phyloP scores from a whole-genome alignment of 2,113 vertebrate genomes.

The Austrofundulus limnaeus region DNA sequence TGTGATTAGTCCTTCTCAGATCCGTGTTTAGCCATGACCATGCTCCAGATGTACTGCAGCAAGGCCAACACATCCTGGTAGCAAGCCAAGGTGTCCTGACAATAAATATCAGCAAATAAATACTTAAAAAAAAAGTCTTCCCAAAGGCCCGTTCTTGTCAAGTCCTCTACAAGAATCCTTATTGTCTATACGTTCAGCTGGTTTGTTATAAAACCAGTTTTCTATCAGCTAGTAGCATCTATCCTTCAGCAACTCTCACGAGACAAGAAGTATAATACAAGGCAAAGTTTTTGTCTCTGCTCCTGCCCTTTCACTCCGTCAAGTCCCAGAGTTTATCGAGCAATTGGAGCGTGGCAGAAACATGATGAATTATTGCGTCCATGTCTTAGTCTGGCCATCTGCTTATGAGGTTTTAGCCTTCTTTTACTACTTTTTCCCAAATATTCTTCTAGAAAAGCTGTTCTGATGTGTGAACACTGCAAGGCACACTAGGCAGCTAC shows the following conservation, averaged over 20 bases:
- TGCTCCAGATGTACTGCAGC: constrained; percentile 35
- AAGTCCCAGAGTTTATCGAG: constrained; percentile 55
- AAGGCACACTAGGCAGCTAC: constrained; percentile 67
- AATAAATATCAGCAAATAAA: constrained; percentile 78
- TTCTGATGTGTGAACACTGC: constrained; percentile 29
- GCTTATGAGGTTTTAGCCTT: constrained; percentile 23
- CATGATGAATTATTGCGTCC: constrained; percentile 10
- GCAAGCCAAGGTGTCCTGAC: constrained; percentile 44
- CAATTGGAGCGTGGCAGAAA: constrained; percentile 34
- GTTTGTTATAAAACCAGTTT: constrained; percentile 13
- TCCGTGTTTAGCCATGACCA: background rate
- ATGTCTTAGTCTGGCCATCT: constrained; percentile 16
- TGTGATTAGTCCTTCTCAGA: constrained; percentile 46
- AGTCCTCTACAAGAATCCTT: constrained; percentile 23
- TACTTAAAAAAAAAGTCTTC: constrained; percentile 55
- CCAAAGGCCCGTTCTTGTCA: constrained; percentile 9
- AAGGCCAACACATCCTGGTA: constrained; percentile 11
- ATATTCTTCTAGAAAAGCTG: constrained; percentile 34
- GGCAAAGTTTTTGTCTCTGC: constrained; percentile 9
- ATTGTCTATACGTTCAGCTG: constrained; percentile 20
- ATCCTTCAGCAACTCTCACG: constrained; percentile 3
- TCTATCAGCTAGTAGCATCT: constrained; percentile 11
- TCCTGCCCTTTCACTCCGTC: constrained; percentile 33
- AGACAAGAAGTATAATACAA: constrained; percentile 9
- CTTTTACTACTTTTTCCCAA: constrained; percentile 32